Percentiles rank a stretch among this genome's conserved stretches.
Conservation (phyloP, 2,797 vertebrate species). For the Scomberomorus guttatus region DNA sequence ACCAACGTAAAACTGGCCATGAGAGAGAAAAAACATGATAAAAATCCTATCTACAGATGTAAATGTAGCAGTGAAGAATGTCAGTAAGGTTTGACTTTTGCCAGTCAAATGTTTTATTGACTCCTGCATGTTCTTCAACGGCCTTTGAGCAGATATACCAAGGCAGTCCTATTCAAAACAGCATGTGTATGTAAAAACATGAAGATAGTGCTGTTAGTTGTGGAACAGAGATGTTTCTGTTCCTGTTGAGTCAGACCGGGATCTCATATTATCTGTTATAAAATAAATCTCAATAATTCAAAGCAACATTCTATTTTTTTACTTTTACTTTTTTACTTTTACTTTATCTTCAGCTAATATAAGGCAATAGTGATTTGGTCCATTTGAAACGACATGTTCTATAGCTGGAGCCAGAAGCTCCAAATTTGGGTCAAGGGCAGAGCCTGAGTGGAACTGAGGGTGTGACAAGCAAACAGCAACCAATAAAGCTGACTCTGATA, state of each 20-base stretch:
- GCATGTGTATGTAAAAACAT: not conserved
- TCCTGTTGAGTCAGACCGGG: not conserved
- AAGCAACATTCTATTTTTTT: too few species aligned
- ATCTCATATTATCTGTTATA: not conserved
- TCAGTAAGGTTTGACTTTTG: slow-evolving; percentile 2
- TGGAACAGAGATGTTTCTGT: not conserved
- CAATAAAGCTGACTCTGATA: too few species aligned
- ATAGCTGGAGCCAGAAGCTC: not conserved
- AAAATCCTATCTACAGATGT: slow-evolving; percentile 11
- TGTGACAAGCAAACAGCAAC: not conserved
- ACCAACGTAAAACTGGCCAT: not conserved
- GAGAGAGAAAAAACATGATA: not conserved
- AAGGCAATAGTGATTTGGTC: not conserved
- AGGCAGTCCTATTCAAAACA: not conserved
- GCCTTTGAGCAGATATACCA: too few species aligned
- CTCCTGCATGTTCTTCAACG: not conserved
- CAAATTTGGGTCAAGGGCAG: not conserved
- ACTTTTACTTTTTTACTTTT: too few species aligned
- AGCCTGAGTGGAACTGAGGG: not conserved
- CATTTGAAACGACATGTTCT: not conserved
- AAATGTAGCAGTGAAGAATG: not conserved
- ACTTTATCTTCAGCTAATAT: not conserved
- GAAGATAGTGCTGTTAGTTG: not conserved
- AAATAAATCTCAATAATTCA: not conserved
- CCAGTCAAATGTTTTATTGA: slow-evolving; percentile 18